Evolutionary conservation across 2,888 invertebrate species (phyloP).

Genomic region (Pimpla rufipes): DNA sequence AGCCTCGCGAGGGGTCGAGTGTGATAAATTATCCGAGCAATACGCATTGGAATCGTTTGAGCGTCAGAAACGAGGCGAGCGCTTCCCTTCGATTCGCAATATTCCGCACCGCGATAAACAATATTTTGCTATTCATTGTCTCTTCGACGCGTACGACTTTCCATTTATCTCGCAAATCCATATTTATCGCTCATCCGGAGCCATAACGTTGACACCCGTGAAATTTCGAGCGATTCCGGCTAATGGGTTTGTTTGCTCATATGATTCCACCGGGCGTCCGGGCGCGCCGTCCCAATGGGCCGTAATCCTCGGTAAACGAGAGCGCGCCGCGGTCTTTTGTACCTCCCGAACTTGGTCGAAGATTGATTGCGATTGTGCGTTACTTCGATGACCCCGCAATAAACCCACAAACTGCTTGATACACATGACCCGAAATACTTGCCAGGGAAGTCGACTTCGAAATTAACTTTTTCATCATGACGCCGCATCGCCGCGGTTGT

Average conservation of each 20-base stretch:
- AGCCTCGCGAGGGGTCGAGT: conserved; percentile 7
- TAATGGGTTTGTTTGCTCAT: conserved; percentile 72
- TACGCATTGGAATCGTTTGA: not conserved
- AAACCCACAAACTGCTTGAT: not conserved
- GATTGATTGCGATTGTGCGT: conserved; percentile 42
- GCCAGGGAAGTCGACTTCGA: not conserved
- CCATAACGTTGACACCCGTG: conserved; percentile 50
- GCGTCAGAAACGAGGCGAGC: not conserved
- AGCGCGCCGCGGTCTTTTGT: no score
- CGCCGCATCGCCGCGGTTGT: no score
- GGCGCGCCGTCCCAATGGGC: conserved; percentile 33
- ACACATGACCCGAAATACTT: not conserved
- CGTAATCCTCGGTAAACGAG: conserved; percentile 35
- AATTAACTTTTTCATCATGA: not conserved
- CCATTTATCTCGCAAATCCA: conserved; percentile 63
- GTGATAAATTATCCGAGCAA: conserved; percentile 12
- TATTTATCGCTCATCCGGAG: conserved; percentile 56
- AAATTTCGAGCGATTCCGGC: conserved; percentile 61
- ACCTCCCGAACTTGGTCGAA: conserved; percentile 14
- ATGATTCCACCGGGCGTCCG: conserved; percentile 62
- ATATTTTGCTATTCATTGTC: conserved; percentile 51
- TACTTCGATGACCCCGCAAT: not conserved
- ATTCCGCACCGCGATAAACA: conserved; percentile 24
- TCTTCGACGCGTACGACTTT: conserved; percentile 15
- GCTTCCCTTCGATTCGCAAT: conserved; percentile 38